These are phyloP conservation scores for Paguma larvata DNA, from an alignment of 2,797 vertebrate species.

Conservation along the genomic window DNA sequence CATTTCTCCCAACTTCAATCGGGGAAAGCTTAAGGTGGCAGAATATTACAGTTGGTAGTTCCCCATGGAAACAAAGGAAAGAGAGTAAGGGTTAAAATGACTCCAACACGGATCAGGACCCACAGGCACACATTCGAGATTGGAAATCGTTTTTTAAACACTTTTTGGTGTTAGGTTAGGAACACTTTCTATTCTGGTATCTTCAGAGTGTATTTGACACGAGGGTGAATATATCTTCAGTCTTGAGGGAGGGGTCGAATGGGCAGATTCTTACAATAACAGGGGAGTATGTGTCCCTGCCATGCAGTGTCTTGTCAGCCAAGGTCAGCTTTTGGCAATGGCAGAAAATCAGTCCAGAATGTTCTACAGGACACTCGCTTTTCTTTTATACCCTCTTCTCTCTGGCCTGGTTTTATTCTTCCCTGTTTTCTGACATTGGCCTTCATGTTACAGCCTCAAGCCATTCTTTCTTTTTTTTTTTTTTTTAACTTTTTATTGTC, in stretches of 20 bases:
- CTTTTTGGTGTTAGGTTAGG: background rate
- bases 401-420: background rate
- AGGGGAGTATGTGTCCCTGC: background rate
- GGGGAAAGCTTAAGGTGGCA: background rate
- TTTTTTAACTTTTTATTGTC: no score
- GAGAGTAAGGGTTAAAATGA: background rate
- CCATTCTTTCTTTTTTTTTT: background rate
- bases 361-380: background rate
- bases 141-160: background rate
- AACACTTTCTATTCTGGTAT: background rate
- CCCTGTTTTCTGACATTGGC: background rate
- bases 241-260: background rate
- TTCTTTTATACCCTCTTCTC: no score
- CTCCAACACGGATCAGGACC: background rate
- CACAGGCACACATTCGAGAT: background rate
- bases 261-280: background rate
- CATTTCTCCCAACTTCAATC: background rate
- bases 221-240: background rate
- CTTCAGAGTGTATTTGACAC: background rate
- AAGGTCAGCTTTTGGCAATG: background rate
- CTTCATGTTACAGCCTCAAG: background rate
- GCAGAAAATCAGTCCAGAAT: background rate
- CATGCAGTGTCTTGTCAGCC: background rate
- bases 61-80: slow-evolving; percentile 7
- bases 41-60: background rate